Percentiles rank a stretch among this genome's conserved stretches.
Evolutionary conservation across 2,888 invertebrate species (phyloP).

Genomic region (Pachydiplax longipennis): DNA sequence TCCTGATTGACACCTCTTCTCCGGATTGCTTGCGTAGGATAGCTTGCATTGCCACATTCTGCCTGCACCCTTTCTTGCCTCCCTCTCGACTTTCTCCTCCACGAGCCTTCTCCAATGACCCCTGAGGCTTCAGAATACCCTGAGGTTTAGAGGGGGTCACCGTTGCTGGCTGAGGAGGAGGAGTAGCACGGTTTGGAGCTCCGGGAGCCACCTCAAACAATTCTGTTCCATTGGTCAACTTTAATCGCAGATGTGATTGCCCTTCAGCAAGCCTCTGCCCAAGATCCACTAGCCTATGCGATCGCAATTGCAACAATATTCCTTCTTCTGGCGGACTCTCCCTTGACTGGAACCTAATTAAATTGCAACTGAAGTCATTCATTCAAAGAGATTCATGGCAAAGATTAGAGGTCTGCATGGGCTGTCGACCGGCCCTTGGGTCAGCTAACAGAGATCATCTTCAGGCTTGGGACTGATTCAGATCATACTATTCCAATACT

Average conservation of each 20-base stretch:
- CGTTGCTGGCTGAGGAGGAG: background rate
- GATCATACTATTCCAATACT: too few relatives aligned
- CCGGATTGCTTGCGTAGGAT: constrained; percentile 30
- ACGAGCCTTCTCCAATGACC: constrained; percentile 71
- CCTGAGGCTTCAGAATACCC: constrained; percentile 77
- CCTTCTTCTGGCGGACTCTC: constrained; percentile 13
- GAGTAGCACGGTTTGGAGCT: background rate
- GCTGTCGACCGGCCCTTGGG: too few relatives aligned
- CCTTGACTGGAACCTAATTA: constrained; percentile 17
- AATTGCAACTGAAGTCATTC: background rate
- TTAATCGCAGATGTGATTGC: background rate
- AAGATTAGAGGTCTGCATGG: too few relatives aligned
- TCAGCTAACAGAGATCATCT: too few relatives aligned
- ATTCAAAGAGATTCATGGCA: background rate
- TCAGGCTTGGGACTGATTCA: too few relatives aligned
- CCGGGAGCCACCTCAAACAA: constrained; percentile 28
- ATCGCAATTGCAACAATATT: background rate
- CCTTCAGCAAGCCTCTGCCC: constrained; percentile 1
- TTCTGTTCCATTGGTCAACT: background rate
- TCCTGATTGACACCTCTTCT: constrained; percentile 2
- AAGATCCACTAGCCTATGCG: background rate
- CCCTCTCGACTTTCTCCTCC: constrained; percentile 55
- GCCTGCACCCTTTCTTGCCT: constrained; percentile 56
- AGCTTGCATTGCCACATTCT: constrained; percentile 46
- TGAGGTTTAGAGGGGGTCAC: constrained; percentile 5